These are phyloP conservation scores for Palloptera scutellata DNA, from an alignment of 2,888 invertebrate genomes.

Conservation along the genomic window DNA sequence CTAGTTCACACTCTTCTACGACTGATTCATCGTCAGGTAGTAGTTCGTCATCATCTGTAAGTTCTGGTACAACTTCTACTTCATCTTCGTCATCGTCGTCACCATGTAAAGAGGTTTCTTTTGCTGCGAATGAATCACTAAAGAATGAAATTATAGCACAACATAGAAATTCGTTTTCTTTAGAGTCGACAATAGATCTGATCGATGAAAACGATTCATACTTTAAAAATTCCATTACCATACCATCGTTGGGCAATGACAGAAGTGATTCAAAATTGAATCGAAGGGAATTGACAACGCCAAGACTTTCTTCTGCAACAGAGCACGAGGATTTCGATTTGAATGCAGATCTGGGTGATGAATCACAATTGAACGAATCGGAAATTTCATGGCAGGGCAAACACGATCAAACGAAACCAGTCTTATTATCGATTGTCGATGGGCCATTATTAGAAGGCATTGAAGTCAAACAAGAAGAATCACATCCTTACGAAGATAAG, in stretches of 20 bases:
- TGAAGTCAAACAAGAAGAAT: background rate
- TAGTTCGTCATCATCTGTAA: background rate
- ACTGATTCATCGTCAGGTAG: slow-evolving; percentile 1
- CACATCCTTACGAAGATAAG: background rate
- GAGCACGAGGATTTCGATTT: background rate
- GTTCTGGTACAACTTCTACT: background rate
- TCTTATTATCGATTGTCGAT: background rate
- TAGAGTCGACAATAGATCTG: too few species aligned
- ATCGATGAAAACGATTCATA: too few species aligned
- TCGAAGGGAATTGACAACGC: too few species aligned
- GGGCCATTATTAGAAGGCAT: background rate
- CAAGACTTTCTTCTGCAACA: background rate
- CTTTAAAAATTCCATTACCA: too few species aligned
- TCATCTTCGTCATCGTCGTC: background rate
- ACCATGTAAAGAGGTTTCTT: background rate
- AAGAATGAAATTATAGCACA: too few species aligned
- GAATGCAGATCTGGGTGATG: background rate
- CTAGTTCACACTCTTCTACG: background rate
- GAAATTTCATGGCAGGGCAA: slow-evolving; percentile 14
- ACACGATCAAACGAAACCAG: background rate
- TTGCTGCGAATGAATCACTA: too few species aligned
- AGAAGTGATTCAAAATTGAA: too few species aligned
- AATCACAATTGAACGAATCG: slow-evolving; percentile 6
- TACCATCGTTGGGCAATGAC: too few species aligned
- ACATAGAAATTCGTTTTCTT: too few species aligned